These are phyloP conservation scores for Lepidocolaptes lacrymiger DNA, from an alignment of 2,797 vertebrate genomes.

Conservation along the genomic window DNA sequence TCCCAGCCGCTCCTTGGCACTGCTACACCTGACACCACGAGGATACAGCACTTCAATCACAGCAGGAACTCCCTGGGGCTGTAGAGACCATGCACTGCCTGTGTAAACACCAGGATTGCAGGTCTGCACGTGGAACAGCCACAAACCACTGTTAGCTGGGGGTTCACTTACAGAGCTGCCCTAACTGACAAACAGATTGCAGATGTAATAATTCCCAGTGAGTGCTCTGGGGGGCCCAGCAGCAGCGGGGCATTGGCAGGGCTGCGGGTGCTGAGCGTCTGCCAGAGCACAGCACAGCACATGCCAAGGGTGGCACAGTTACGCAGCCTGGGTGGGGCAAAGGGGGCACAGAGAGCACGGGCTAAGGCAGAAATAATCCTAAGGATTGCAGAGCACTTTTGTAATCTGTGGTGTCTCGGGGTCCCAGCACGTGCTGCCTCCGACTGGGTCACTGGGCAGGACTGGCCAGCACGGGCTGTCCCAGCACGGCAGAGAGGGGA, in stretches of 20 bases:
- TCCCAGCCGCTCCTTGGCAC: background rate
- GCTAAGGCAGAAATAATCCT: background rate
- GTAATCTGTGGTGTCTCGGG: background rate
- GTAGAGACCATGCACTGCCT: background rate
- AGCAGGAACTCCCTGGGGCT: background rate
- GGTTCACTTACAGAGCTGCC: background rate
- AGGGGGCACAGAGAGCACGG: background rate
- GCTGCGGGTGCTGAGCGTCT: background rate
- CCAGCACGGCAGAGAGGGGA: background rate
- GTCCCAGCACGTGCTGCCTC: background rate
- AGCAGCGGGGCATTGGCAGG: background rate
- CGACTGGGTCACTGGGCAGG: background rate
- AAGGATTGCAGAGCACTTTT: background rate
- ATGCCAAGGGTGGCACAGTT: background rate
- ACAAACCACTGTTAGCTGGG: background rate
- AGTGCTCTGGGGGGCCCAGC: background rate
- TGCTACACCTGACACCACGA: background rate
- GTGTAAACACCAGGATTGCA: background rate
- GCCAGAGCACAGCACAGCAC: background rate
- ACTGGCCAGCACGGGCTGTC: background rate
- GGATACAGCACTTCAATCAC: background rate
- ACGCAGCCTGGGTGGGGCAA: background rate
- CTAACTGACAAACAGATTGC: background rate
- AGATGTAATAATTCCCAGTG: background rate
- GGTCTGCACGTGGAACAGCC: background rate